A percentile compares a stretch with the other conserved stretches of the same genome.
Conservation (phyloP, 1,140 invertebrate species). For the Coelopa frigida region DNA sequence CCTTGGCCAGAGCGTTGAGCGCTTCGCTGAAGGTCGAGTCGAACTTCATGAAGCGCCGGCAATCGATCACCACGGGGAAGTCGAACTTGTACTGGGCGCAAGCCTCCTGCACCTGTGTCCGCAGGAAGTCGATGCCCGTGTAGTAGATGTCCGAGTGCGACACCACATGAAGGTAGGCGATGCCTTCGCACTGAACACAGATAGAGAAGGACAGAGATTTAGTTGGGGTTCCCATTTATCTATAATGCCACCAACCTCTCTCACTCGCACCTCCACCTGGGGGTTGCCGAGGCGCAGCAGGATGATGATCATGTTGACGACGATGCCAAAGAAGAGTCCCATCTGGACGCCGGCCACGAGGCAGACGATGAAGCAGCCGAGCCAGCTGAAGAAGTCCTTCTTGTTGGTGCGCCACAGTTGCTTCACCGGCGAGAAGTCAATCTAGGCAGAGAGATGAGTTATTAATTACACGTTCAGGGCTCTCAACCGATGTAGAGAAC, state of each 20-base stretch:
- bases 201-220: neutral
- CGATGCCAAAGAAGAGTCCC: slow-evolving; percentile 80
- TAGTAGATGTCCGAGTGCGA: slow-evolving; percentile 59
- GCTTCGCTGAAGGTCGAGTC: slow-evolving; percentile 59
- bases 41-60: slow-evolving; percentile 51
- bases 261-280: slow-evolving; percentile 54
- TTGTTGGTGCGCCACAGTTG: slow-evolving; percentile 68
- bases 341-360: slow-evolving; percentile 74
- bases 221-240: neutral
- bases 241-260: slow-evolving; percentile 48
- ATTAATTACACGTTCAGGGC: neutral
- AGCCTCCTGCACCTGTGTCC: slow-evolving; percentile 47
- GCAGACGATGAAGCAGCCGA: slow-evolving; percentile 71
- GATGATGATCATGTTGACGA: slow-evolving; percentile 71
- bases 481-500: neutral
- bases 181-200: slow-evolving; percentile 20
- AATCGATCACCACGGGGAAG: slow-evolving; percentile 54
- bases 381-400: slow-evolving; percentile 60
- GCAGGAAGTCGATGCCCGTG: slow-evolving; percentile 55
- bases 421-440: slow-evolving; percentile 60
- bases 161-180: slow-evolving; percentile 50
- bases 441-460: slow-evolving; percentile 34
- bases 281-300: slow-evolving; percentile 76
- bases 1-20: slow-evolving; percentile 35
- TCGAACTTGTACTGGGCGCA: slow-evolving; percentile 36